Evolutionary conservation across 2,888 invertebrate genomes (phyloP).

Genomic region (Bhutanitis thaidina): DNA sequence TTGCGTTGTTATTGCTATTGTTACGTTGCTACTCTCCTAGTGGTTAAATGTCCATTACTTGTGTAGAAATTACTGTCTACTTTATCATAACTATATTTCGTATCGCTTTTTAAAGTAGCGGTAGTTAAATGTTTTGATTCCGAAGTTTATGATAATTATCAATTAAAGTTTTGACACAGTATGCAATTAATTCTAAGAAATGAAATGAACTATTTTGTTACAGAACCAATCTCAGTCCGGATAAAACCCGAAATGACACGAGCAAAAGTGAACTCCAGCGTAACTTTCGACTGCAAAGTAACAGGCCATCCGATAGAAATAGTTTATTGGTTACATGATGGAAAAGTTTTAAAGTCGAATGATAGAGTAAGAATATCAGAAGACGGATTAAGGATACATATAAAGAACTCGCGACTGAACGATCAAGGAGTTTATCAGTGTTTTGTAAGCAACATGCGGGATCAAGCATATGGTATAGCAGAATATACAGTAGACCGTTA

Average conservation of each 20-base stretch:
- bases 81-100: no score
- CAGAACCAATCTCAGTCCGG: slow-evolving; percentile 89
- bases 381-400: slow-evolving; percentile 74
- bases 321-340: slow-evolving; percentile 90
- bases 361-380: slow-evolving; percentile 78
- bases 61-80: no score
- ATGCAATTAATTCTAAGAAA: no score
- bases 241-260: slow-evolving; percentile 88
- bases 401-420: slow-evolving; percentile 85
- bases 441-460: slow-evolving; percentile 90
- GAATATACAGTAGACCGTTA: slow-evolving; percentile 90
- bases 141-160: no score
- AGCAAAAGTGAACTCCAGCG: slow-evolving; percentile 91
- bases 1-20: no score
- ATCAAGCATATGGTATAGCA: slow-evolving; percentile 90
- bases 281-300: slow-evolving; percentile 92
- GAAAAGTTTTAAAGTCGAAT: slow-evolving; percentile 80
- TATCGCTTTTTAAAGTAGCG: no score
- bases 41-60: no score
- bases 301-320: slow-evolving; percentile 91
- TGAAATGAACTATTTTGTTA: slow-evolving; percentile 32
- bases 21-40: no score
- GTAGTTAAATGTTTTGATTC: no score
- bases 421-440: slow-evolving; percentile 97
- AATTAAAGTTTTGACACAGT: no score